Conservation (phyloP, 2,797 vertebrate species). For the Phataginus tetradactyla region DNA sequence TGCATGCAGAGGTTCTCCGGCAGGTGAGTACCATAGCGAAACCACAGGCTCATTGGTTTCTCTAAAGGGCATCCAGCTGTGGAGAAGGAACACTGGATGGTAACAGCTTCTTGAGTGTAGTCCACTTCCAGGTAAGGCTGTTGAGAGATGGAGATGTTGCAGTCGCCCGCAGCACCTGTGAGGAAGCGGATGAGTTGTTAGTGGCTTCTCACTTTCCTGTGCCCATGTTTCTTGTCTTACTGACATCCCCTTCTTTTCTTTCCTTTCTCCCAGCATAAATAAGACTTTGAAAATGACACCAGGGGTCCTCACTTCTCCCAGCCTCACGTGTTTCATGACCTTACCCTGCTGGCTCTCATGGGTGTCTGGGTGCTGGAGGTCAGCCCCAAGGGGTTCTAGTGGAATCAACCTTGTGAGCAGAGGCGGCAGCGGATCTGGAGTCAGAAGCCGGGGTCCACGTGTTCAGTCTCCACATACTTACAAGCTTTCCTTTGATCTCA, state of each 20-base stretch:
- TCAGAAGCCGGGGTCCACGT: neutral
- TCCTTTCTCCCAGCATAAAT: neutral
- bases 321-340: neutral
- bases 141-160: constrained; percentile 81
- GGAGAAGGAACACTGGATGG: constrained; percentile 79
- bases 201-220: neutral
- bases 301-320: neutral
- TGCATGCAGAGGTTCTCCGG: constrained; percentile 75
- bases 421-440: neutral
- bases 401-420: neutral
- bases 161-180: constrained; percentile 73
- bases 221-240: neutral
- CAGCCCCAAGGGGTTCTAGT: neutral
- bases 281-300: neutral
- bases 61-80: neutral
- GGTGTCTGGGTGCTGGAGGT: neutral
- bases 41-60: constrained; percentile 80
- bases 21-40: constrained; percentile 76
- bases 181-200: neutral
- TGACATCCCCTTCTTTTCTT: neutral
- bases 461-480: neutral
- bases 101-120: neutral
- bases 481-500: neutral
- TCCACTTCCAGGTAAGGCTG: constrained; percentile 69
- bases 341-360: neutral